Conservation (phyloP, 2,888 invertebrate genomes). For the Beris chalybata region DNA sequence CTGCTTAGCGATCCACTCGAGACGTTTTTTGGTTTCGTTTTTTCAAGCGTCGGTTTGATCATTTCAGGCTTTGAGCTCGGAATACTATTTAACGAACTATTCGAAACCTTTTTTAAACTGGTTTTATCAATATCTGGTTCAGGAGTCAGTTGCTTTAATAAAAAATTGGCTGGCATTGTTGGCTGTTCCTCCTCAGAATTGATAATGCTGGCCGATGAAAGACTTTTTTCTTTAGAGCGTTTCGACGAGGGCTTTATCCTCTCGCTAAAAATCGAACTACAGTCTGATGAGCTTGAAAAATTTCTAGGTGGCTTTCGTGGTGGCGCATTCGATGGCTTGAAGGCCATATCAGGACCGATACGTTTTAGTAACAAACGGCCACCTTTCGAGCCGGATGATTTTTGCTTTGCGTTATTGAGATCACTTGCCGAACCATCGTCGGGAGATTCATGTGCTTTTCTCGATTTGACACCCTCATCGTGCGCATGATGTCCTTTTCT, state of each 20-base stretch:
- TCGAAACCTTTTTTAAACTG: not conserved
- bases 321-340: conserved; percentile 45
- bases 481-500: too few relatives aligned
- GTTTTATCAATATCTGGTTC: not conserved
- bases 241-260: conserved; percentile 11
- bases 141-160: conserved; percentile 1
- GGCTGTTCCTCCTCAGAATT: conserved; percentile 19
- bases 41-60: conserved; percentile 11
- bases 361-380: conserved; percentile 51
- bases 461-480: not conserved
- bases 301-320: conserved; percentile 54
- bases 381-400: conserved; percentile 44
- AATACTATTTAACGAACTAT: conserved; percentile 14
- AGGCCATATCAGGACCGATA: conserved; percentile 44
- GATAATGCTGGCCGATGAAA: not conserved
- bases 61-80: conserved; percentile 11
- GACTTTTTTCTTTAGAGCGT: conserved; percentile 11
- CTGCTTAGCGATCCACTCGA: not conserved
- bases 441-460: too few relatives aligned
- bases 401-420: conserved; percentile 27
- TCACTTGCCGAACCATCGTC: conserved; percentile 13
- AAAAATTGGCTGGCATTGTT: conserved; percentile 15
- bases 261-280: conserved; percentile 20
- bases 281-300: conserved; percentile 40
- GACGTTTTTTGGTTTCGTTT: not conserved